Base-by-base conservation (phyloP, 2,888 invertebrate genomes). In the Caenorhabditis sp. region DNA sequence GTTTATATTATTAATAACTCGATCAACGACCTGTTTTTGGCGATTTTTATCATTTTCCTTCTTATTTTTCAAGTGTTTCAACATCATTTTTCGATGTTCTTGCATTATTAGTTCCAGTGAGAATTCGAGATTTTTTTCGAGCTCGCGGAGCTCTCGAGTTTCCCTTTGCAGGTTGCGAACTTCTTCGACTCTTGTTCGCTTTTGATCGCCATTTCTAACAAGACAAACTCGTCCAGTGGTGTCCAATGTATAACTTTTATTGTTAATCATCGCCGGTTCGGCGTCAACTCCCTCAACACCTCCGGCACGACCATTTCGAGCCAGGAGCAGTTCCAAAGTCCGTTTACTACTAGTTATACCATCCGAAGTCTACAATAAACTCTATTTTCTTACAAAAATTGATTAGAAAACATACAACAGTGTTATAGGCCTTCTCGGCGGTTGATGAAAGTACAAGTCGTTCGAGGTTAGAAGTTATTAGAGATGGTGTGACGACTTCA, bases 401-500 rank as follows among this genome's bases (percentile, higher is more conserved):
- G 10, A 31, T 31, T 31, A 31, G 5, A 31, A 31, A 31, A 31
- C 31, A 31, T 31, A 31, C 43, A 5, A 43, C 17, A 2, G 17
- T 43, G 17, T 43, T 43, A 43, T 43, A 43, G 3, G 43, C 43
- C 17, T 43, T 43, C 17, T 43, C 43, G 17, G 43, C 43, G 43
- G 10, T 43, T 43, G 43, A 43, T 43, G 43, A 43, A 14, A 43
- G 43, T 21, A 23, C 53, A 53, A 53, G 25, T 53, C 7, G 3
- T 53, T 53, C 53, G 7, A 53, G 53, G 21, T 56, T 23, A 54
- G 59, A 20, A 1, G 12, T 8, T 36, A 75, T 81, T 21, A 68
- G 66, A 23, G 78, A 77, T 60, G 64, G 75, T 59, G 80, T 78
- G 58, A 78, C 43, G 17, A 77, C 64, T 78, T 75, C 60, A 49